Evolutionary conservation across 2,888 invertebrate genomes (phyloP), one percentile per base, ranked within the genome.

Genomic region (Tromatobia lineatoria): DNA sequence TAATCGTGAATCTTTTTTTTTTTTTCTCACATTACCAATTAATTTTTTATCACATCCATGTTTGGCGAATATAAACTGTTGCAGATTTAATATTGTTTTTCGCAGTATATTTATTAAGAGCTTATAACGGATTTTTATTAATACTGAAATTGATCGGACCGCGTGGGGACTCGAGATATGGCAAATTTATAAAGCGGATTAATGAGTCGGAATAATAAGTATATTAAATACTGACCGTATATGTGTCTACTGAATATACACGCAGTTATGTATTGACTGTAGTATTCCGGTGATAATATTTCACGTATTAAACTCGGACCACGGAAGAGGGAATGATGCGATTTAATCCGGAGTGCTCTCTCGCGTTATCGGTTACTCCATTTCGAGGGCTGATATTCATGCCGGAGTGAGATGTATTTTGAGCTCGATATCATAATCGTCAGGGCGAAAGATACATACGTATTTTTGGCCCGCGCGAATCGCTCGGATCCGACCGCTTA

Each of bases 181-280:
- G 73, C 67, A 71, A 76, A 83, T 83, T 80, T 76, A 83, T 83
- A 73, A 79, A 80, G 52, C 73, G 80, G 76, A 83, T 83, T 83
- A 83, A 83, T 80, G 83, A 83, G 67, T 77, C 67, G 73, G 73
- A 66, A 76, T 83, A 83, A 83, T 76, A 73, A 76, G 83, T 80
- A 73, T 83, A 83, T 83, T 83, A 83, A 83, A 80, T 80, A 80
- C 66, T 25, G 75, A 47, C 13, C 45, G 11, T 15, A 25, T 42
- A 54, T 71, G 29, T 47, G 75, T 45, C n/a, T 11, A 66, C 20
- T 13, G 50, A 29, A 67, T 67, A 29, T 18, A 67, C 42, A 34
- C 3, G 18, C 23, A 61, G 15, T 29, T 73, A 47, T 79, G 45
- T 70, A 69, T 73, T 20, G 38, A 42, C 15, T 29, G 52, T n/a